Evolutionary conservation across 37 sponge, comb jelly and placozoan genomes (phyloP), one percentile per base, ranked within the genome.

Genomic region (Hexactinellida sp.): DNA sequence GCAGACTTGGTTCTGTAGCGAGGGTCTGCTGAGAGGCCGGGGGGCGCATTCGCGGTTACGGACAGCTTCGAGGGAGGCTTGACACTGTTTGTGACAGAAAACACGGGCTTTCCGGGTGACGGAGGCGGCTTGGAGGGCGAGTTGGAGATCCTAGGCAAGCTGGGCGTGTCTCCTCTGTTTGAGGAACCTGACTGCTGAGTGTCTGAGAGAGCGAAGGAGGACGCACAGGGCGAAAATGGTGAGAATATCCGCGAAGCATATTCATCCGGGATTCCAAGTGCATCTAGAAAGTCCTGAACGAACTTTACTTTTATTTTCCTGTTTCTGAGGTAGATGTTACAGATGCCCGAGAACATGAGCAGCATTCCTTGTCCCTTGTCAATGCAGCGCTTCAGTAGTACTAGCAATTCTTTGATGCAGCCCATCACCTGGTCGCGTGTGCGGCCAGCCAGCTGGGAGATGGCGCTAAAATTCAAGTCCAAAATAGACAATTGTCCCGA

Each of bases 1-100:
- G 76, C 76, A 63, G 76, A 63, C 34, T 63, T 63, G 3, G 76
- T 63, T 63, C 76, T 63, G 76, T 7, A 63, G 76, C 76, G 76
- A 63, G 25, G 76, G 34, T 63, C 76, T 63, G 76, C 13, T 63
- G 76, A 63, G 9, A 47, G 52, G 76, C 28, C 34, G 34, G 76
- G 76, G 5, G 76, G 76, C 3, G 30, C 3, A 63, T 10, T 63
- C 25, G 76, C 13, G 5, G 30, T n/a, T 10, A 63, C 13, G 76
- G 25, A 63, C 5, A 63, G 76, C 30, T 63, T 63, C 5, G 76
- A 63, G 34, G 76, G 28, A 63, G 76, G 34, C 76, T 63, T 63
- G 34, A 10, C 76, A 28, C 32, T 63, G 34, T 63, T 63, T 7
- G 76, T 63, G 76, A 63, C 76, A 7, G 76, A 23, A n/a, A 63